Base-by-base conservation (phyloP, 2,797 vertebrate genomes). In the Alfaro cultratus region DNA sequence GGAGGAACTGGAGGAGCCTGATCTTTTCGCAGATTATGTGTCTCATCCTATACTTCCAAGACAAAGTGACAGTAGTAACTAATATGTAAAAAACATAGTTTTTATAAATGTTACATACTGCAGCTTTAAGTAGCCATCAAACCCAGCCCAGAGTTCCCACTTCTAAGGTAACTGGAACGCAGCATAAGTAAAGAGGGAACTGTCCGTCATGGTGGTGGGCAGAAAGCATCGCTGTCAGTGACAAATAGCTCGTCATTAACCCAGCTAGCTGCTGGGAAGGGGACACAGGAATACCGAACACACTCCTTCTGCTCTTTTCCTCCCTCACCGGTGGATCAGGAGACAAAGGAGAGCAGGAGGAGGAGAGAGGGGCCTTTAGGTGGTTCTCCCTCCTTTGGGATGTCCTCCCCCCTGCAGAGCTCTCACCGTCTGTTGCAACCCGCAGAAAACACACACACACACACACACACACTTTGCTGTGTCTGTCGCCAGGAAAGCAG, bases 401-500 rank as follows among this genome's bases (percentile, higher is more conserved):
- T 94, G 90, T 94, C 92, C 92, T 96, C 95, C 88, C 83, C 75
- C 87, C 57, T 76, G 78, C 84, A 88, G 72, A 89, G 88, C 91
- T 90, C 87, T 76, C 41, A 68, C 96, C 96, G 91, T 94, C 91
- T 92, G 94, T 96, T 90, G 93, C 94, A 95, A 97, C 96, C 93
- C 90, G 96, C 96, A 26, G 34, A 55, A 74, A 53, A 39, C 60
- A 47, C 16, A 68, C 43, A 16, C 46, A 46, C 13, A 4, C 13
- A 47, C 46, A 46, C 12, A 39, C 13, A 74, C 88, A 76, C 86
- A 75, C 82, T 78, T 87, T 73, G 18, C 83, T 62, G 82, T 81
- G 93, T 96, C 96, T 96, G 96, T 96, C 96, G 93, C 97, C 97
- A 97, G 97, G 95, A 97, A 96, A 96, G 96, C 97, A 98, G 97